These are phyloP conservation scores for Siphamia tubifer DNA, from an alignment of 2,113 vertebrate genomes.

Conservation along the genomic window DNA sequence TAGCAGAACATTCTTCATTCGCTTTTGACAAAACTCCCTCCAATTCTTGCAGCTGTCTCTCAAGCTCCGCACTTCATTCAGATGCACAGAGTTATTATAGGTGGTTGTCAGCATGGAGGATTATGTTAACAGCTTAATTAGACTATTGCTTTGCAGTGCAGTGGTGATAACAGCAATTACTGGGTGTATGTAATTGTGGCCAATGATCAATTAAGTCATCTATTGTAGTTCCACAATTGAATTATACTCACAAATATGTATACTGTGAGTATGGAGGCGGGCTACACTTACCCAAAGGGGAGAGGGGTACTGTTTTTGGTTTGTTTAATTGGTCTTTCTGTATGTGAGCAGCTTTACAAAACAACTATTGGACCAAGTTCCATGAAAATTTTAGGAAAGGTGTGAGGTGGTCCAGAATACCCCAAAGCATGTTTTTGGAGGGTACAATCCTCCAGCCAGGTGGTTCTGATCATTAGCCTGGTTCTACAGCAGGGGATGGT, in stretches of 20 bases:
- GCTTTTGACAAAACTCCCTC: constrained; percentile 22
- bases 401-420: no score
- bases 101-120: constrained; percentile 47
- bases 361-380: no score
- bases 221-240: constrained; percentile 12
- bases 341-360: no score
- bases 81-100: constrained; percentile 45
- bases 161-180: constrained; percentile 46
- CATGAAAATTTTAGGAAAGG: no score
- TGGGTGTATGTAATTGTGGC: constrained; percentile 35
- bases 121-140: constrained; percentile 60
- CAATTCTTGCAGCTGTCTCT: constrained; percentile 38
- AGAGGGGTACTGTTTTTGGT: no score
- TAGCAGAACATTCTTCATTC: neutral
- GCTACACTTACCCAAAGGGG: neutral
- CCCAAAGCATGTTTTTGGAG: no score
- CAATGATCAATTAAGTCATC: constrained; percentile 47
- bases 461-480: no score
- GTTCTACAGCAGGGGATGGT: no score
- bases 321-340: no score
- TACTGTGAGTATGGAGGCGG: neutral
- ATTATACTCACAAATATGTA: neutral
- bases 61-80: constrained; percentile 38
- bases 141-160: constrained; percentile 38
- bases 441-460: no score